Evolutionary conservation across 2,797 vertebrate species (phyloP).

Genomic region (Tiaroga cobitis): DNA sequence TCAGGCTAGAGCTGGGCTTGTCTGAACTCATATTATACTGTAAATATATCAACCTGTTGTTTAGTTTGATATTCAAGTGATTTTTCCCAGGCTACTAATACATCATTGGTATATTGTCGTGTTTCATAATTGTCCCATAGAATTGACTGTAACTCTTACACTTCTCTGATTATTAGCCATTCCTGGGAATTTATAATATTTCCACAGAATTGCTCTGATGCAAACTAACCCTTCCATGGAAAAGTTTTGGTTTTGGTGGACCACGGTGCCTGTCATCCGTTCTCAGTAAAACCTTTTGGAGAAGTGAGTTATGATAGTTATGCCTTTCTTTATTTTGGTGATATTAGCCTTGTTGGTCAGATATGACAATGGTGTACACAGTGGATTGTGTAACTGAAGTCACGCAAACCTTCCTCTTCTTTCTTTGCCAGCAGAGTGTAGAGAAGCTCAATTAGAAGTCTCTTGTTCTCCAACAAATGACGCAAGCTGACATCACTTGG

Average conservation of each 20-base stretch:
- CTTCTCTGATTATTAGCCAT: neutral
- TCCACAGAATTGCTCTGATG: slow-evolving; percentile 14
- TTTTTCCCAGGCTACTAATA: neutral
- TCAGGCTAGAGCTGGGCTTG: neutral
- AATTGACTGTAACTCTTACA: neutral
- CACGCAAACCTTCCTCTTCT: slow-evolving; percentile 1
- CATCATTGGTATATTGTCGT: neutral
- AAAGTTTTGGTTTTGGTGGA: neutral
- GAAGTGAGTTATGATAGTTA: neutral
- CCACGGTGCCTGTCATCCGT: neutral
- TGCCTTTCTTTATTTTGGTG: neutral
- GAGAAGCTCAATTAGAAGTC: slow-evolving; percentile 1
- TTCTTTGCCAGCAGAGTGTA: slow-evolving; percentile 21
- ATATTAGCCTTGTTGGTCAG: neutral
- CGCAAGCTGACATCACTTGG: slow-evolving; percentile 33
- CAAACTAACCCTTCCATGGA: slow-evolving; percentile 12
- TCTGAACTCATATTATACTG: neutral
- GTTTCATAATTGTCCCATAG: neutral
- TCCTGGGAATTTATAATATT: neutral
- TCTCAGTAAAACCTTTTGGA: neutral
- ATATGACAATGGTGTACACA: neutral
- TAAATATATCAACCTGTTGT: neutral
- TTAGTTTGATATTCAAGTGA: neutral
- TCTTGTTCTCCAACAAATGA: slow-evolving; percentile 14
- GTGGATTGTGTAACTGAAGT: slow-evolving; percentile 26